Conservation (phyloP, 2,113 vertebrate genomes). For the Gopherus flavomarginatus region DNA sequence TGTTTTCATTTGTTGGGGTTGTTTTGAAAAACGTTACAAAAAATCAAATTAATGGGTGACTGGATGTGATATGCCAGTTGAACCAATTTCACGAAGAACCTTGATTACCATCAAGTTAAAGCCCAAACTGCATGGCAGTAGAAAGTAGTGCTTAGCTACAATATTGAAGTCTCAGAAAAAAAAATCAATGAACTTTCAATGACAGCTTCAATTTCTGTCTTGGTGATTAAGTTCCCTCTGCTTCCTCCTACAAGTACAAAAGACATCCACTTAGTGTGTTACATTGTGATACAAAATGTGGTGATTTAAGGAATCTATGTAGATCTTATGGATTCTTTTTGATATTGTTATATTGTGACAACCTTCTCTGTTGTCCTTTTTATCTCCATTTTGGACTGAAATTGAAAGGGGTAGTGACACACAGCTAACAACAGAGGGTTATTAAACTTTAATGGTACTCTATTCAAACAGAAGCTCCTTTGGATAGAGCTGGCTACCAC, state of each 20-base stretch:
- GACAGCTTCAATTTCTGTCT: conserved; percentile 1
- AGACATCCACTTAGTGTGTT: neutral
- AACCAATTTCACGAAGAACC: neutral
- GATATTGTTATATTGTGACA: too few relatives aligned
- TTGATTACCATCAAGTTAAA: conserved; percentile 29
- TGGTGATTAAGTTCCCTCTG: neutral
- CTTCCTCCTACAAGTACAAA: neutral
- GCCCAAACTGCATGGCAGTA: neutral
- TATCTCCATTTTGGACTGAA: too few relatives aligned
- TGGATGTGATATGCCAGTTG: neutral
- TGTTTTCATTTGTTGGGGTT: neutral
- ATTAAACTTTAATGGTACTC: too few relatives aligned
- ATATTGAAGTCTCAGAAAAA: neutral
- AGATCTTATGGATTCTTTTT: too few relatives aligned
- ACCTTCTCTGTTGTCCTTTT: too few relatives aligned
- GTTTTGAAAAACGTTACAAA: neutral
- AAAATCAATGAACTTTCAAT: conserved; percentile 1
- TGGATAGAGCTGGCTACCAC: too few relatives aligned
- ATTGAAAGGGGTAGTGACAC: too few relatives aligned
- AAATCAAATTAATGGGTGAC: neutral
- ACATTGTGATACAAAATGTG: too few relatives aligned
- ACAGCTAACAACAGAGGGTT: too few relatives aligned
- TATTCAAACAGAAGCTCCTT: too few relatives aligned
- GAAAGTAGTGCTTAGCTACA: neutral
- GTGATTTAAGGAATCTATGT: too few relatives aligned